Base-by-base conservation (phyloP, 2,113 vertebrate species). In the Labeo catla region DNA sequence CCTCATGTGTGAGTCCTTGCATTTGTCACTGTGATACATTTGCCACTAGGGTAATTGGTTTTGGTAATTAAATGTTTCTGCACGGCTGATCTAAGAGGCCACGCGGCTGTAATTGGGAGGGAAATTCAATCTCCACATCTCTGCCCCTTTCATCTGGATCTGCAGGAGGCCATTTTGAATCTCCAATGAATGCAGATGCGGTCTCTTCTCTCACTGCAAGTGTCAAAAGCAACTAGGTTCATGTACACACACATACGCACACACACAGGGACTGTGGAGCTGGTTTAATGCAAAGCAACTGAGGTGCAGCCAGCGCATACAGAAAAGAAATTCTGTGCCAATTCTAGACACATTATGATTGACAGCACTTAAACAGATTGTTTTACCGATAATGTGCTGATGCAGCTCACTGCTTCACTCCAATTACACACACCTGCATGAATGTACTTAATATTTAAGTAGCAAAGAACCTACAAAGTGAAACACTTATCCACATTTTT, bases 51-150 rank as follows among this genome's bases (percentile, higher is more conserved):
- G 43, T 95, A 94, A 96, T 96, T 95, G 92, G 92, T 91, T 96
- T 95, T 77, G 50, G 92, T 95, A 94, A 95, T 95, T 96, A 95
- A 96, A 95, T 95, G 88, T 92, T 95, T 94, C 85, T 89, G 93
- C 92, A 91, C 91, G 90, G 89, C 86, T 93, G 94, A 94, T 93
- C 91, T 88, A 93, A 93, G 92, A 92, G 91, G 93, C 91, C 93
- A 90, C 90, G 86, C 92, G 92, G 93, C 88, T 91, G 63, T 93
- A 93, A 95, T 94, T 92, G 89, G 88, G 79, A 70, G 85, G 86
- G 88, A 95, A 92, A 95, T 93, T 93, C 92, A 91, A 92, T 92
- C 91, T 91, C 84, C 89, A 85, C 88, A 12, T 87, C 84, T 76
- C 11, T 80, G 80, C 59, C 28, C 28, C 65, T 65, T 65, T 83